Conservation (phyloP, 2,797 vertebrate genomes). For the Acropternis orthonyx region DNA sequence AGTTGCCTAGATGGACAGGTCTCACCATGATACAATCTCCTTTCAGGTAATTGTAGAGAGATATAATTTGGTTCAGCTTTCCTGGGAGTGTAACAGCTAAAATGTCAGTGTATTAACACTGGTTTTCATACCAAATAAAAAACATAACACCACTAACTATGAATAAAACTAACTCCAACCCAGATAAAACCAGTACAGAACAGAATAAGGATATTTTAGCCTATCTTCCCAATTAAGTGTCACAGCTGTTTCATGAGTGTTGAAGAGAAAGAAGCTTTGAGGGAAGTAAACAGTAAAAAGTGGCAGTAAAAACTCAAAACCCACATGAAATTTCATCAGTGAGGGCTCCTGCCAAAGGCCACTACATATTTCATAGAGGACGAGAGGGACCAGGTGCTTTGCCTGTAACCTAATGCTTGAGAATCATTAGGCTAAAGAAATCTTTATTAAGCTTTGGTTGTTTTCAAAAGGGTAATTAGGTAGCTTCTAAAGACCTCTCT, state of each 20-base stretch:
- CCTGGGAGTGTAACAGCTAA: not conserved
- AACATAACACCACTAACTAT: not conserved
- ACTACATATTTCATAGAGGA: not conserved
- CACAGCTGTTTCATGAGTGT: not conserved
- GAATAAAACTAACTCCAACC: not conserved
- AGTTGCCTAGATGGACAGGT: not conserved
- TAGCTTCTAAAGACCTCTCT: not conserved
- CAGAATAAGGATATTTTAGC: not conserved
- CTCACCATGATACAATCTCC: not conserved
- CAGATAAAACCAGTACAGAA: not conserved
- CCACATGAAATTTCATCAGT: fast-evolving
- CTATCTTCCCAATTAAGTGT: not conserved
- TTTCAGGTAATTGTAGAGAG: not conserved
- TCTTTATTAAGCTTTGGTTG: not conserved
- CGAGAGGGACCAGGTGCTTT: not conserved
- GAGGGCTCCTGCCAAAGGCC: not conserved
- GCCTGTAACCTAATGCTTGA: not conserved
- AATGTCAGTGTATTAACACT: not conserved
- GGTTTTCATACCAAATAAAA: not conserved
- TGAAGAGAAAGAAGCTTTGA: not conserved
- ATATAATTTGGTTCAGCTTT: not conserved
- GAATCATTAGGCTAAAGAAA: not conserved
- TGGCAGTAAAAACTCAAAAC: not conserved
- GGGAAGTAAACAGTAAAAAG: not conserved
- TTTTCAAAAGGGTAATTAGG: not conserved